Percentiles rank a stretch among this genome's conserved stretches.
Conservation (phyloP, 2,113 vertebrate species). For the Puma concolor region DNA sequence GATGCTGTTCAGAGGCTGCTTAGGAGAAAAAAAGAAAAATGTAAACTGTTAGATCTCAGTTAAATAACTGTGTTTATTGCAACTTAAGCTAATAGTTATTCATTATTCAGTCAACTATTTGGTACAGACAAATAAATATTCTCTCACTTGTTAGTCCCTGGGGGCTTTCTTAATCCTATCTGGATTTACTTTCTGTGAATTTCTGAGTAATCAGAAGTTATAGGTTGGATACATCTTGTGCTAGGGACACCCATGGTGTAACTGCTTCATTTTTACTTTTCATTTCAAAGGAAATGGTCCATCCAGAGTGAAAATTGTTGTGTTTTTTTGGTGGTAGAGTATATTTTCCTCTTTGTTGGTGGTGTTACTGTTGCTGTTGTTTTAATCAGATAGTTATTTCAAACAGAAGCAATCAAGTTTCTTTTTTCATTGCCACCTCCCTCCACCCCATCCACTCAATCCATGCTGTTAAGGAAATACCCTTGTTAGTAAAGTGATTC, state of each 20-base stretch:
- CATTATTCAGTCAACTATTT: constrained; percentile 83
- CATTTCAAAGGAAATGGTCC: constrained; percentile 79
- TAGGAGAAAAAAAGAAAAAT: constrained; percentile 63
- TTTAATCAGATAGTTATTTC: constrained; percentile 79
- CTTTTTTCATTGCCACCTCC: constrained; percentile 58
- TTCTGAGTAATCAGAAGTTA: constrained; percentile 85
- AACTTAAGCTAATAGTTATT: constrained; percentile 85
- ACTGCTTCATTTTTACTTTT: constrained; percentile 76
- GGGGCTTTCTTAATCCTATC: constrained; percentile 84
- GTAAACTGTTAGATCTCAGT: constrained; percentile 73
- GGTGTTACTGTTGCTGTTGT: constrained; percentile 70
- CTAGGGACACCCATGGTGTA: constrained; percentile 81
- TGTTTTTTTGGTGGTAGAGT: constrained; percentile 13
- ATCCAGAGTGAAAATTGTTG: constrained; percentile 77
- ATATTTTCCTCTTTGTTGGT: constrained; percentile 66
- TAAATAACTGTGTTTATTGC: constrained; percentile 83
- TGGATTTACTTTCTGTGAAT: constrained; percentile 85
- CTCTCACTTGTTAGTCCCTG: constrained; percentile 80
- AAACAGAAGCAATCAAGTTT: constrained; percentile 77
- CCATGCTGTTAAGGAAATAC: constrained; percentile 76
- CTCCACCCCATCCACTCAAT: constrained; percentile 34
- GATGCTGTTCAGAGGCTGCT: constrained; percentile 70
- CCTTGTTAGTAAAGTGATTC: constrained; percentile 72
- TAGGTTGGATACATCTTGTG: constrained; percentile 82
- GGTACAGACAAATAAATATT: constrained; percentile 84